A percentile compares a stretch with the other conserved stretches of the same genome.
These are phyloP conservation scores for Plumapathes pennacea DNA, from an alignment of 92 coral and sea anemone species.

Conservation along the genomic window DNA sequence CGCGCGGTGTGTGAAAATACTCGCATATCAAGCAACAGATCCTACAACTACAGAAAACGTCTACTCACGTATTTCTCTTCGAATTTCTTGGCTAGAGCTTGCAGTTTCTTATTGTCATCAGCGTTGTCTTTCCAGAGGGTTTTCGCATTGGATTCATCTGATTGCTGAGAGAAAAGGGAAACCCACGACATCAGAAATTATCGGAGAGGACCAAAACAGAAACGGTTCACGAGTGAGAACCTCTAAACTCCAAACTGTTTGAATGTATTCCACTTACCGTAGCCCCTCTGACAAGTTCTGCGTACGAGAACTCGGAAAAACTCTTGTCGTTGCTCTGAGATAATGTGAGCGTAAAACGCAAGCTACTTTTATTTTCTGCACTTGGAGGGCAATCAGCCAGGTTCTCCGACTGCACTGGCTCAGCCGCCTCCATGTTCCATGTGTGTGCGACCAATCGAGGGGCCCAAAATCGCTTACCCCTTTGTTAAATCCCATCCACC, in stretches of 20 bases:
- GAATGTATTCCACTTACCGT: slow-evolving; percentile 35
- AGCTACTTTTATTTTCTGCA: slow-evolving; percentile 52
- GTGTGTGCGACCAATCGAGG: slow-evolving; percentile 64
- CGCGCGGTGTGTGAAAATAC: slow-evolving; percentile 2
- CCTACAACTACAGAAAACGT: no score
- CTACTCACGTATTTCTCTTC: slow-evolving; percentile 97
- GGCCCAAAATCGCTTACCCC: slow-evolving; percentile 65
- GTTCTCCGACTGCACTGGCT: slow-evolving; percentile 65
- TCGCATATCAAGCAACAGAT: background rate
- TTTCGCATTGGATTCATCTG: slow-evolving; percentile 65
- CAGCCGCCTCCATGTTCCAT: slow-evolving; percentile 94
- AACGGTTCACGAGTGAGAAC: slow-evolving; percentile 1
- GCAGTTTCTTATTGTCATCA: slow-evolving; percentile 73
- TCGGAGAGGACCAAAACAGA: slow-evolving; percentile 12
- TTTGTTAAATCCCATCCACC: slow-evolving; percentile 80
- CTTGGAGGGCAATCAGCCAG: slow-evolving; percentile 59
- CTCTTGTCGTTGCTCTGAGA: slow-evolving; percentile 89
- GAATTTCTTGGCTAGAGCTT: slow-evolving; percentile 91
- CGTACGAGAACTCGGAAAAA: slow-evolving; percentile 94
- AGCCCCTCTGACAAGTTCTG: slow-evolving; percentile 78
- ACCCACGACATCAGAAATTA: background rate
- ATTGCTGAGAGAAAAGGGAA: slow-evolving; percentile 13
- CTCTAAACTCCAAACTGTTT: background rate
- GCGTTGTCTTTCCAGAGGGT: slow-evolving; percentile 66
- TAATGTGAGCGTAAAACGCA: slow-evolving; percentile 84